Base-by-base conservation (phyloP, 1,140 invertebrate genomes). In the Magallana gigas region DNA sequence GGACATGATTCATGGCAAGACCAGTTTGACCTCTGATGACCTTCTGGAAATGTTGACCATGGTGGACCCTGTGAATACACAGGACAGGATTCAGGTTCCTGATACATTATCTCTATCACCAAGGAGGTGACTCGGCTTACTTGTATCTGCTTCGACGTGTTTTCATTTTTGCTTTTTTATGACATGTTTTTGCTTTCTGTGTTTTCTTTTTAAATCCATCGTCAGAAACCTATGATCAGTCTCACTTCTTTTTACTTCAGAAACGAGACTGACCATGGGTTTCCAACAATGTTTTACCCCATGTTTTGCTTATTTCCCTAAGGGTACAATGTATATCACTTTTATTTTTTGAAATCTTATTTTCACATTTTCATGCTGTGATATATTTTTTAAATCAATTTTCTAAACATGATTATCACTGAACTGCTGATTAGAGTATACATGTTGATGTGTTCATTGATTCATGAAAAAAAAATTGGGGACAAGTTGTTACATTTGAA, bases 21-120 rank as follows among this genome's bases (percentile, higher is more conserved):
- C n/a, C 14, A 18, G 29, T 68, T 68, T 85, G 23, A 68, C 62
- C 60, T 62, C 62, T 36, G 57, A 18, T 12, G 84, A 85, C 60
- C 84, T 85, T 23, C 62, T 85, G 62, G 84, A 85, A 16, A 23
- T 85, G 8, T 57, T 85, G 8, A 68, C 60, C 29, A 85, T 85
- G 84, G 36, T 85, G 36, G 68, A 68, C 56, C 60, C 84, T 12
- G 29, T 59, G 4, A 16, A 85, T 16, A 85, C 84, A 11, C 23
- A 85, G 23, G 84, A 85, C 60, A 36, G 84, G 56, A 57, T 85
- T 18, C 84, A 85, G 58, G 62, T 85, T 29, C 68, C 68, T 23
- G 6, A 76, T 76, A 36, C 68, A 36, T 36, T 76, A 1, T 76
- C 18, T 76, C 23, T 76, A 76, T 76, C 68, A 76, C 68, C 68